phyloP scores from a whole-genome alignment of 2,113 vertebrate species.

The Dunckerocampus dactyliophorus region DNA sequence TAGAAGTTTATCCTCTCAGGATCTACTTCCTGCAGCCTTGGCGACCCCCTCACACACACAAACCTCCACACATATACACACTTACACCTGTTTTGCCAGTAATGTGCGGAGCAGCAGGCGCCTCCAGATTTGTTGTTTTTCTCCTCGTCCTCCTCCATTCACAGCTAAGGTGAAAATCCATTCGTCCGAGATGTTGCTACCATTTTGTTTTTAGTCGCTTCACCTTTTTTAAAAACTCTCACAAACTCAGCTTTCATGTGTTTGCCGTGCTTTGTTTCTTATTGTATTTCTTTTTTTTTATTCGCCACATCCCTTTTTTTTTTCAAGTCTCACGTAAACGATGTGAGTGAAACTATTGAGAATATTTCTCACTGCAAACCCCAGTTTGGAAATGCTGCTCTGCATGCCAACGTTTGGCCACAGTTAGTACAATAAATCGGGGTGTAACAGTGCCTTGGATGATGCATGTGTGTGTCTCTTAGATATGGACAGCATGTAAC shows the following conservation, averaged over 20 bases:
- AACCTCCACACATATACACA: conserved; percentile 19
- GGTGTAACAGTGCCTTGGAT: conserved; percentile 42
- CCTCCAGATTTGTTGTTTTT: conserved; percentile 51
- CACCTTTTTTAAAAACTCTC: conserved; percentile 39
- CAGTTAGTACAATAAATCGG: conserved; percentile 60
- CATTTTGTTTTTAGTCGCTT: conserved; percentile 7
- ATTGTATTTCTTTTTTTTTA: neutral
- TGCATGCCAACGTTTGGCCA: conserved; percentile 40
- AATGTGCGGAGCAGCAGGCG: conserved; percentile 36
- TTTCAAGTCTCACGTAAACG: neutral
- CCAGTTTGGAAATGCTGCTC: conserved; percentile 56
- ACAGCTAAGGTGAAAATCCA: conserved; percentile 58
- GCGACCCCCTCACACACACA: conserved; percentile 6
- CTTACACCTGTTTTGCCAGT: conserved; percentile 48
- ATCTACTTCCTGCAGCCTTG: conserved; percentile 38
- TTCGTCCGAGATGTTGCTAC: conserved; percentile 35
- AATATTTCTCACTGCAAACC: conserved; percentile 46
- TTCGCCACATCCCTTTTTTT: neutral
- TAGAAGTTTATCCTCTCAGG: conserved; percentile 54
- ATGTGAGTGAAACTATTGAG: conserved; percentile 2
- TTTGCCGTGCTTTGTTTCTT: conserved; percentile 12
- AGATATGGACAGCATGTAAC: conserved; percentile 62
- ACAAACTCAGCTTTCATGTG: conserved; percentile 26
- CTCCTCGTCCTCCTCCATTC: conserved; percentile 27
- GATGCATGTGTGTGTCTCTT: conserved; percentile 33